Percentiles rank a stretch among this genome's conserved stretches.
phyloP scores from a whole-genome alignment of 2,797 vertebrate genomes.

The Pristis pectinata region DNA sequence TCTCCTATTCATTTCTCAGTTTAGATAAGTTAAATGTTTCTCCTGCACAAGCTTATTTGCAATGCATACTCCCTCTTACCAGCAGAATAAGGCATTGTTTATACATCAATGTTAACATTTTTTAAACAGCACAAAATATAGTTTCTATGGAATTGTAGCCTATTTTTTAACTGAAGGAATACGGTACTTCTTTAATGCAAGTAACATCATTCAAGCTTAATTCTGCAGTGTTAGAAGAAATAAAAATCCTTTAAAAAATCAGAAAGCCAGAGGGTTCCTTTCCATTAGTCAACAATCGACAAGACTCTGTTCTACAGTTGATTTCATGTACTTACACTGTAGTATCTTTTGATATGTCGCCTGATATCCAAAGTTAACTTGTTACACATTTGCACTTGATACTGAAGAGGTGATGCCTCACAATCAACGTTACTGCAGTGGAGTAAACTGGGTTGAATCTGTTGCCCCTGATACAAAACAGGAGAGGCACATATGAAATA shows the following conservation, averaged over 20 bases:
- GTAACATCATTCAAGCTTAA: neutral
- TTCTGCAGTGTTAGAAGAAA: neutral
- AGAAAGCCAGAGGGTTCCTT: neutral
- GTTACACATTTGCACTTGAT: conserved; percentile 69
- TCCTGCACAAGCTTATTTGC: conserved; percentile 56
- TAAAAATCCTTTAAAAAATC: neutral
- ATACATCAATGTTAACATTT: conserved; percentile 18
- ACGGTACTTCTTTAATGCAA: neutral
- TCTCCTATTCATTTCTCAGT: conserved; percentile 72
- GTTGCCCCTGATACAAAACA: conserved; percentile 59
- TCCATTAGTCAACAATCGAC: neutral
- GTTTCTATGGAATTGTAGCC: neutral
- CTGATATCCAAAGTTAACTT: conserved; percentile 84
- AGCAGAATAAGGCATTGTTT: conserved; percentile 48
- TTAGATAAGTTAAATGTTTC: conserved; percentile 74
- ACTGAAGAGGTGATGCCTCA: conserved; percentile 58
- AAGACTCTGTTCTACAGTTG: neutral
- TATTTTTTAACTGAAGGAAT: too few species aligned
- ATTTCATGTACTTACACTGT: conserved; percentile 57
- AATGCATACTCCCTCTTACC: conserved; percentile 49
- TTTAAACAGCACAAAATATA: conserved; percentile 15
- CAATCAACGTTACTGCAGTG: conserved; percentile 80
- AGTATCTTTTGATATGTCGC: conserved; percentile 69
- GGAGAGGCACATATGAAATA: conserved; percentile 39
- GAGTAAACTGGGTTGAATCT: conserved; percentile 71